phyloP scores from a whole-genome alignment of 2,113 vertebrate genomes.

The Desmodus rotundus region DNA sequence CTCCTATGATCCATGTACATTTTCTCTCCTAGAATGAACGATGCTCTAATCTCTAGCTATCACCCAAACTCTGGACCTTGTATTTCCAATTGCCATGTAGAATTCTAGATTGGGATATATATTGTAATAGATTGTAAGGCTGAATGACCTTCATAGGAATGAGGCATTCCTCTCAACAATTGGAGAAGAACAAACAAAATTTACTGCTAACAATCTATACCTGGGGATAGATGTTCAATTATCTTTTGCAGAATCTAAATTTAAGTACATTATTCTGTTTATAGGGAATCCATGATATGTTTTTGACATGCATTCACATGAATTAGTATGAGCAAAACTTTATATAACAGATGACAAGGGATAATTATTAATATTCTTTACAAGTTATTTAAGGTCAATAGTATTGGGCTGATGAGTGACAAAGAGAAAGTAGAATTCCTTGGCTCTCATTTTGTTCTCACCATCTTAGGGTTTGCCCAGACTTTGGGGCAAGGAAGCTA shows the following conservation, averaged over 20 bases:
- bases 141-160: neutral
- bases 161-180: neutral
- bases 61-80: neutral
- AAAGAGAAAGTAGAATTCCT: neutral
- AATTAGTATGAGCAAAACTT: constrained; percentile 11
- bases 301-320: neutral
- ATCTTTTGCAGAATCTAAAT: neutral
- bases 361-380: neutral
- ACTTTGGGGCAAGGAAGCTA: neutral
- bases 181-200: neutral
- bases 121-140: neutral
- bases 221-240: neutral
- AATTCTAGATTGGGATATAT: neutral
- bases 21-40: neutral
- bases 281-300: neutral
- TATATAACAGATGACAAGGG: neutral
- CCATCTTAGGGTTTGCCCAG: neutral
- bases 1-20: neutral
- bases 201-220: neutral
- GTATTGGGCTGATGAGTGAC: neutral
- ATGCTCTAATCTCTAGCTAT: neutral
- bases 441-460: neutral
- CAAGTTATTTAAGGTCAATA: neutral
- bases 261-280: neutral
- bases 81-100: neutral